phyloP scores from a whole-genome alignment of 1,140 invertebrate genomes.

The Coelopa frigida region DNA sequence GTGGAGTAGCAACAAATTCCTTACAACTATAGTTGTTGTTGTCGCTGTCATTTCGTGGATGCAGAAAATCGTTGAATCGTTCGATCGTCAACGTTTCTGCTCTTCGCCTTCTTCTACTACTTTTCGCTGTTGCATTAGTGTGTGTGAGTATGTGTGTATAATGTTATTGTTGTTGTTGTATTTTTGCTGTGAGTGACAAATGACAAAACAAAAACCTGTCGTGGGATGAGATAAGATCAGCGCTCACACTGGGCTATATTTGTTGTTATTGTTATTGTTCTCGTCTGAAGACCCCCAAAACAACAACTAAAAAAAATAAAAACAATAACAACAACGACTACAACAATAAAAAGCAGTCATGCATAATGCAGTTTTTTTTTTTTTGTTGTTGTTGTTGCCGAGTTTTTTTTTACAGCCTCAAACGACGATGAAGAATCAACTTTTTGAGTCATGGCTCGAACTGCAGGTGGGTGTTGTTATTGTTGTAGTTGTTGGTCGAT shows the following conservation, averaged over 20 bases:
- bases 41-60: too few relatives aligned
- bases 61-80: too few relatives aligned
- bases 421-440: too few relatives aligned
- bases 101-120: too few relatives aligned
- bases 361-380: not conserved
- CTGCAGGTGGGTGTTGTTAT: too few relatives aligned
- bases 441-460: too few relatives aligned
- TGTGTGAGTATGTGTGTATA: conserved; percentile 43
- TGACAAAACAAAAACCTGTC: conserved; percentile 45
- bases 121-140: too few relatives aligned
- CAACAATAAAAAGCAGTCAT: conserved; percentile 5
- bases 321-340: not conserved
- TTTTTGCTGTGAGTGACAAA: conserved; percentile 43
- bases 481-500: too few relatives aligned
- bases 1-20: conserved; percentile 30
- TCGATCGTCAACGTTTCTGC: too few relatives aligned
- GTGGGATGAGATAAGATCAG: conserved; percentile 42
- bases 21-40: too few relatives aligned
- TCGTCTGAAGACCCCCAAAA: too few relatives aligned
- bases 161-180: conserved; percentile 20
- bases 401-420: too few relatives aligned
- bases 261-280: not conserved
- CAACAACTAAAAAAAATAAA: not conserved
- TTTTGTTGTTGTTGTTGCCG: not conserved
- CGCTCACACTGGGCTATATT: conserved; percentile 10